Evolutionary conservation across 2,113 vertebrate genomes (phyloP).

Genomic region (Candoia aspera): DNA sequence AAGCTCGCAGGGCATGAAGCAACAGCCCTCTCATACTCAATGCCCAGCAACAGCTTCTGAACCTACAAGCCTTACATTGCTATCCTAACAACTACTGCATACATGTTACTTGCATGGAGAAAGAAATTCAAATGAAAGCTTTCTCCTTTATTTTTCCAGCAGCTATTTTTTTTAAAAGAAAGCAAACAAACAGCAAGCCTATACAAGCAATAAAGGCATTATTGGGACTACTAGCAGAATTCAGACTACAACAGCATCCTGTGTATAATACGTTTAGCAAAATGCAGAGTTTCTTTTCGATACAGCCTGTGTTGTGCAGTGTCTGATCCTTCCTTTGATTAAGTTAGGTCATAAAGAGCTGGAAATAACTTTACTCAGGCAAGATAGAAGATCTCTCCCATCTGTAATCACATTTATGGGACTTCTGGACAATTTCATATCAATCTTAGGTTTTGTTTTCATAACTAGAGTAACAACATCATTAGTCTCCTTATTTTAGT

Average conservation of each 20-base stretch:
- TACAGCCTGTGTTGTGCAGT: constrained; percentile 9
- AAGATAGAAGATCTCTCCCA: not conserved
- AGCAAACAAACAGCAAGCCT: not conserved
- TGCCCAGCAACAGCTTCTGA: not conserved
- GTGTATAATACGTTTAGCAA: constrained; percentile 38
- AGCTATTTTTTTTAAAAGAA: not conserved
- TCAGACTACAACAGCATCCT: constrained; percentile 32
- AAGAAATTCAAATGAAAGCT: not conserved
- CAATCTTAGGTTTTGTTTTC: not conserved
- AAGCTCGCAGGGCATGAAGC: not conserved
- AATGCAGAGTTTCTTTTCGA: constrained; percentile 36
- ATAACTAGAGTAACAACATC: not conserved
- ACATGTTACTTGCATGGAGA: too few relatives aligned
- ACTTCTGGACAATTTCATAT: not conserved
- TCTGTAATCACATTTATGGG: rapidly evolving
- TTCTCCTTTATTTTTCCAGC: not conserved
- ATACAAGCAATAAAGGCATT: constrained; percentile 37
- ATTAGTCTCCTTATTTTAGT: not conserved
- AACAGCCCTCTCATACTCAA: not conserved
- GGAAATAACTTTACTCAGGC: not conserved
- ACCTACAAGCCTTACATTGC: not conserved
- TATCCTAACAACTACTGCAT: too few relatives aligned
- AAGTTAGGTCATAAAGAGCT: not conserved
- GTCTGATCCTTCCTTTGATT: constrained; percentile 45
- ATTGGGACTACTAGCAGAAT: constrained; percentile 45